phyloP scores from a whole-genome alignment of 2,113 vertebrate genomes.

The Cichladusa arquata region DNA sequence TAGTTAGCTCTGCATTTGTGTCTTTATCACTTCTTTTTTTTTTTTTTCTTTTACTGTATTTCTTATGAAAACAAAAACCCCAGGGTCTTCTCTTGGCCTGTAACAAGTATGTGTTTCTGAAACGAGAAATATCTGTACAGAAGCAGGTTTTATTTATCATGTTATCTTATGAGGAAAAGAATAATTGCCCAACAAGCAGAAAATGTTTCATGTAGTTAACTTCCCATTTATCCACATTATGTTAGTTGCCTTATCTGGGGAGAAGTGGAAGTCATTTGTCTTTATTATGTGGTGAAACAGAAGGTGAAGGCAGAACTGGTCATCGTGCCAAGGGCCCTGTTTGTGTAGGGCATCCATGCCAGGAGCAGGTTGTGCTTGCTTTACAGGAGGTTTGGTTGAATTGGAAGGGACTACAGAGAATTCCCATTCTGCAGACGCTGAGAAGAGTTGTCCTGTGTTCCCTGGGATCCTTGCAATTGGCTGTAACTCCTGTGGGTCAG shows the following conservation, averaged over 20 bases:
- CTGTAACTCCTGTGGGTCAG: constrained; percentile 6
- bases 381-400: constrained; percentile 5
- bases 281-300: constrained; percentile 15
- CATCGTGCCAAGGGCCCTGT: background rate
- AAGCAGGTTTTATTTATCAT: constrained; percentile 80
- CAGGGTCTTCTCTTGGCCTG: constrained; percentile 71
- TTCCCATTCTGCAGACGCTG: background rate
- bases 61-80: constrained; percentile 49
- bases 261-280: constrained; percentile 51
- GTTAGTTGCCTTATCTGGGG: constrained; percentile 72
- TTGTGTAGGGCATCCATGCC: background rate
- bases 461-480: background rate
- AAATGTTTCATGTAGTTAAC: constrained; percentile 54
- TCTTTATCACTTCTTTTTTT: constrained; percentile 62
- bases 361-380: constrained; percentile 4
- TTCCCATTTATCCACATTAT: constrained; percentile 69
- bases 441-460: background rate
- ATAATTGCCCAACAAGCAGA: constrained; percentile 66
- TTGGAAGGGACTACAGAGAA: constrained; percentile 50
- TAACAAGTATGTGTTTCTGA: constrained; percentile 74
- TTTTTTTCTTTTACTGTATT: constrained; percentile 62
- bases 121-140: constrained; percentile 79
- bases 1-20: constrained; percentile 78
- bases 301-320: constrained; percentile 47
- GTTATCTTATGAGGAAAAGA: constrained; percentile 64